Evolutionary conservation across 1,140 invertebrate genomes (phyloP).

Genomic region (Drosophila auraria): DNA sequence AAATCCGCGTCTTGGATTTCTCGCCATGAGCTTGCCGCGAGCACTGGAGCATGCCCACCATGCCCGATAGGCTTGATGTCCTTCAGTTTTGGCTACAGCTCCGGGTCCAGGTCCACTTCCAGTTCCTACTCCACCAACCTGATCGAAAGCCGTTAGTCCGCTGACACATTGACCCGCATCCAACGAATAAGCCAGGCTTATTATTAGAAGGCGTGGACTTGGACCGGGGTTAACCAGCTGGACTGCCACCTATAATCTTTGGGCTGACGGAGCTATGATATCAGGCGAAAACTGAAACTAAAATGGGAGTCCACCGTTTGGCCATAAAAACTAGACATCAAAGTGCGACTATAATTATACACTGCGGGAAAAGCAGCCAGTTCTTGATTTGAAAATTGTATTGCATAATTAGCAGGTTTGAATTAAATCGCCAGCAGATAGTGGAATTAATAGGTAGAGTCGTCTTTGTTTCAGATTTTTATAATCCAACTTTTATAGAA

Average conservation of each 20-base stretch:
- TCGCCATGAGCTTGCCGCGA: constrained; percentile 37
- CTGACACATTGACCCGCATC: constrained; percentile 41
- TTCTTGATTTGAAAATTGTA: background rate
- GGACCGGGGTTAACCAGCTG: constrained; percentile 19
- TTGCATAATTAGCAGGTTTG: background rate
- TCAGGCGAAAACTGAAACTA: constrained; percentile 19
- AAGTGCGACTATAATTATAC: constrained; percentile 19
- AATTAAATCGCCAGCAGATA: background rate
- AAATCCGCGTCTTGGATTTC: constrained; percentile 22
- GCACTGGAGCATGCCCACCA: constrained; percentile 20
- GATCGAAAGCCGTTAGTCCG: constrained; percentile 34
- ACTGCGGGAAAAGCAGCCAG: background rate
- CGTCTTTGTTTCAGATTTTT: background rate
- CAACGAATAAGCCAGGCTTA: background rate
- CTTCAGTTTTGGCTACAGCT: constrained; percentile 11
- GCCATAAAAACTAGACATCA: constrained; percentile 19
- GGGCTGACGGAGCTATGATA: background rate
- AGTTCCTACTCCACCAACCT: constrained; percentile 10
- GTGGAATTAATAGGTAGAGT: background rate
- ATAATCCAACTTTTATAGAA: background rate
- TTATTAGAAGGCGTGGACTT: constrained; percentile 23
- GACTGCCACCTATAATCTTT: constrained; percentile 29
- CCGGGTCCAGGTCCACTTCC: background rate
- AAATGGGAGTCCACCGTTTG: constrained; percentile 11
- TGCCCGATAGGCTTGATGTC: constrained; percentile 7